Conservation (phyloP, 2,797 vertebrate genomes). For the Adrianichthys oophorus region DNA sequence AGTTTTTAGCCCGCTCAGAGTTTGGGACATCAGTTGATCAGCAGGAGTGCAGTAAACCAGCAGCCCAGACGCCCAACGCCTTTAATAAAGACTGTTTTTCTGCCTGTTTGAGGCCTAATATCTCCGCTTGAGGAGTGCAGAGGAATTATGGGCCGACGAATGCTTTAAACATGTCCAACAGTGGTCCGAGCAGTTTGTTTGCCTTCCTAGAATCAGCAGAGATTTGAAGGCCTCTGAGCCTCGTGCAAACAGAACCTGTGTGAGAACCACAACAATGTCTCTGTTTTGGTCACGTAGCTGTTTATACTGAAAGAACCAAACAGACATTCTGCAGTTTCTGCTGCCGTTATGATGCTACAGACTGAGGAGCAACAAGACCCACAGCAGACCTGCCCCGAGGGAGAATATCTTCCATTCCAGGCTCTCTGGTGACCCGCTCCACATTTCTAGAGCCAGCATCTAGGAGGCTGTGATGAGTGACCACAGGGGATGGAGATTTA, state of each 20-base stretch:
- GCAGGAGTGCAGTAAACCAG: slow-evolving; percentile 68
- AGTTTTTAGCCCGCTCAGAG: slow-evolving; percentile 63
- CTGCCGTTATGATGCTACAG: slow-evolving; percentile 12
- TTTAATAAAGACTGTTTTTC: slow-evolving; percentile 65
- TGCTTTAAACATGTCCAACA: background rate
- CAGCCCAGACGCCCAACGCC: slow-evolving; percentile 48
- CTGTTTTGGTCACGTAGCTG: no score
- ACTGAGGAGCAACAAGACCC: slow-evolving; percentile 56
- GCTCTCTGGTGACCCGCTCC: slow-evolving; percentile 75
- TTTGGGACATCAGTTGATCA: slow-evolving; percentile 59
- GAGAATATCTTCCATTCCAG: slow-evolving; percentile 84
- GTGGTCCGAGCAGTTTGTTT: background rate
- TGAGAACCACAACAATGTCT: background rate
- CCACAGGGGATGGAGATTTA: slow-evolving; percentile 71
- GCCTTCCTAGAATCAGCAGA: background rate
- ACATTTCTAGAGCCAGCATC: slow-evolving; percentile 63
- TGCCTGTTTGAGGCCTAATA: slow-evolving; percentile 41
- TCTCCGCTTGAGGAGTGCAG: slow-evolving; percentile 33
- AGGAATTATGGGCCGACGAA: slow-evolving; percentile 12
- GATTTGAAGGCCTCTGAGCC: slow-evolving; percentile 6
- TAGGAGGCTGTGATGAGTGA: slow-evolving; percentile 68
- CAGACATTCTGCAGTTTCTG: background rate
- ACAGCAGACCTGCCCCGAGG: slow-evolving; percentile 73
- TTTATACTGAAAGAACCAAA: background rate
- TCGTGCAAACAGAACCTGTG: background rate